These are phyloP conservation scores for Champsocephalus esox DNA, from an alignment of 2,797 vertebrate genomes.

Conservation along the genomic window DNA sequence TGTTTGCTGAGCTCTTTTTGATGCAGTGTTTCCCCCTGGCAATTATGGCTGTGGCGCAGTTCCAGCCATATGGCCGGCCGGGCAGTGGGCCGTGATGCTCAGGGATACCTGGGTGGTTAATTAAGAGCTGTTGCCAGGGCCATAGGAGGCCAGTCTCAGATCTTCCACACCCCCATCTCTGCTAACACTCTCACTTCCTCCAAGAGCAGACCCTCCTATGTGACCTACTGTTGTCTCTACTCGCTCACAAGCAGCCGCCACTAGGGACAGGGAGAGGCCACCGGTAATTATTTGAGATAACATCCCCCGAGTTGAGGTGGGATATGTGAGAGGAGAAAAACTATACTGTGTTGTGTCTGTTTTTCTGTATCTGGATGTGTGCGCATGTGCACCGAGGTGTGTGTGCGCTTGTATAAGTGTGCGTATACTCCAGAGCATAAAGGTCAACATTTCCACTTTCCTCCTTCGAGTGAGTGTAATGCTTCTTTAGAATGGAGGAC, in stretches of 20 bases:
- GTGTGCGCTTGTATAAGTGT: slow-evolving; percentile 33
- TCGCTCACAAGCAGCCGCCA: slow-evolving; percentile 83
- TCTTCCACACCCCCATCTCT: slow-evolving; percentile 84
- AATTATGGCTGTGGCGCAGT: slow-evolving; percentile 91
- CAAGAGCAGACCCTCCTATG: slow-evolving; percentile 72
- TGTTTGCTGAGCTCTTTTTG: slow-evolving; percentile 89
- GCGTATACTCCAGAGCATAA: slow-evolving; percentile 87
- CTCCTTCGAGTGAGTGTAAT: slow-evolving; percentile 87
- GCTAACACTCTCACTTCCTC: slow-evolving; percentile 71
- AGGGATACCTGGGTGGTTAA: slow-evolving; percentile 99
- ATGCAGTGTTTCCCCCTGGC: slow-evolving; percentile 93
- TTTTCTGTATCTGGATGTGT: slow-evolving; percentile 57
- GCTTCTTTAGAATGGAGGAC: slow-evolving; percentile 93
- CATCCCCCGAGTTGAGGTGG: slow-evolving; percentile 89
- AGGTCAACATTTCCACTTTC: slow-evolving; percentile 96
- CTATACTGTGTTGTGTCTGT: slow-evolving; percentile 52
- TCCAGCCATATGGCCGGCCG: slow-evolving; percentile 97
- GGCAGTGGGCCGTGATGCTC: slow-evolving; percentile 89
- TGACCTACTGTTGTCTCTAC: slow-evolving; percentile 80
- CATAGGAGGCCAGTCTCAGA: slow-evolving; percentile 95
- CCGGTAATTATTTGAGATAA: slow-evolving; percentile 99
- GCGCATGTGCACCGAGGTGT: slow-evolving; percentile 16
- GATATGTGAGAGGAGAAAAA: slow-evolving; percentile 85
- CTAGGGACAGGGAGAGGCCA: slow-evolving; percentile 93
- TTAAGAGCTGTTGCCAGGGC: slow-evolving; percentile 97